Conservation (phyloP, 2,888 invertebrate species). For the Microctonus aethiopoides region DNA sequence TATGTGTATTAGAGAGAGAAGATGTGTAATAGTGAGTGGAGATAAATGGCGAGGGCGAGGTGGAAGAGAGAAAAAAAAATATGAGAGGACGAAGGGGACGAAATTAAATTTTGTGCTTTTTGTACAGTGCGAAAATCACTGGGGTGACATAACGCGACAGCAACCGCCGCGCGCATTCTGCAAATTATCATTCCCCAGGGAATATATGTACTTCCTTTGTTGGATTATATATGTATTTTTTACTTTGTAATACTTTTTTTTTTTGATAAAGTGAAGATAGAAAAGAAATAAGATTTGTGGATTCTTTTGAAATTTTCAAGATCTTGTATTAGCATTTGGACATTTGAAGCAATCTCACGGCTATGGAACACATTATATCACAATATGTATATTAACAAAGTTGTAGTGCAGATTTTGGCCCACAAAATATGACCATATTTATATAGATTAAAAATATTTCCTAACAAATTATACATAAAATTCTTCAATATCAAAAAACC, state of each 20-base stretch:
- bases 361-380: too few relatives aligned
- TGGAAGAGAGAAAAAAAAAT: conserved; percentile 40
- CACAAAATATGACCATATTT: too few relatives aligned
- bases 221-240: background rate
- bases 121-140: conserved; percentile 62
- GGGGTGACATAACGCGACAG: conserved; percentile 35
- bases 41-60: conserved; percentile 50
- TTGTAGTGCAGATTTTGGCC: too few relatives aligned
- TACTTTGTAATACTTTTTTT: background rate
- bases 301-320: too few relatives aligned
- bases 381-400: too few relatives aligned
- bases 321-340: too few relatives aligned
- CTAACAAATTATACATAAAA: too few relatives aligned
- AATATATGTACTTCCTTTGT: conserved; percentile 17
- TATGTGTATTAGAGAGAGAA: background rate
- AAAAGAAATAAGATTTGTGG: too few relatives aligned
- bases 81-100: conserved; percentile 58
- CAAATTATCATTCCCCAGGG: conserved; percentile 25
- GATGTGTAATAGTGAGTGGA: conserved; percentile 40
- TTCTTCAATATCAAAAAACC: too few relatives aligned
- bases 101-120: conserved; percentile 67
- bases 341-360: too few relatives aligned
- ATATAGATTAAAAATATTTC: too few relatives aligned
- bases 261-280: too few relatives aligned
- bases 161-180: conserved; percentile 19